Conservation (phyloP, 53 echinoderm and acorn worm species). For the Paracentrotus lividus region DNA sequence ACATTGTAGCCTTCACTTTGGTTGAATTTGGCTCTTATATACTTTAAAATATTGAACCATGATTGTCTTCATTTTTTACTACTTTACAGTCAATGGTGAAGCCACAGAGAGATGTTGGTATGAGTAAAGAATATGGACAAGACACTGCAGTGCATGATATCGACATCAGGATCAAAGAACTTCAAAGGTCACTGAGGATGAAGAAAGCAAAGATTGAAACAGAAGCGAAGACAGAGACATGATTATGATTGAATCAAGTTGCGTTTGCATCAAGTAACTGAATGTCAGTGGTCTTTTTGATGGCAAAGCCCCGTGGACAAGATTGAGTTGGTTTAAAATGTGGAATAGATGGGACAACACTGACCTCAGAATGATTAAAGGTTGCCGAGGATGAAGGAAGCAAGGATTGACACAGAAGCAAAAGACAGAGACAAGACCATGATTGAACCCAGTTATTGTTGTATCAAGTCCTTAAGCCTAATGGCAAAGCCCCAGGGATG, state of each 20-base stretch:
- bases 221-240: conserved; percentile 27
- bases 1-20: too few relatives aligned
- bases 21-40: too few relatives aligned
- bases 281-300: background rate
- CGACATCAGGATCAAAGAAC: conserved; percentile 85
- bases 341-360: background rate
- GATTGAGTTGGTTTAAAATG: background rate
- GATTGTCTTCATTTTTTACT: background rate
- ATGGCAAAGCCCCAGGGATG: too few relatives aligned
- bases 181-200: conserved; percentile 82
- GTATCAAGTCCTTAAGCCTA: too few relatives aligned
- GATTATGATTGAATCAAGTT: background rate
- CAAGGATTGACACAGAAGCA: background rate
- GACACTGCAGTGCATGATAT: conserved; percentile 88
- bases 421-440: background rate
- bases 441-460: background rate
- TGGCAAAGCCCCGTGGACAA: background rate
- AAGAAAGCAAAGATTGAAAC: conserved; percentile 73
- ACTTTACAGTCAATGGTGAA: conserved; percentile 78
- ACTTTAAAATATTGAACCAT: background rate
- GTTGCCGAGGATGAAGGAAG: background rate
- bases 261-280: background rate
- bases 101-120: conserved; percentile 67
- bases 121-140: conserved; percentile 47
- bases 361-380: background rate